Conservation (phyloP, 1,140 invertebrate genomes). For the Caligus rogercresseyi region DNA sequence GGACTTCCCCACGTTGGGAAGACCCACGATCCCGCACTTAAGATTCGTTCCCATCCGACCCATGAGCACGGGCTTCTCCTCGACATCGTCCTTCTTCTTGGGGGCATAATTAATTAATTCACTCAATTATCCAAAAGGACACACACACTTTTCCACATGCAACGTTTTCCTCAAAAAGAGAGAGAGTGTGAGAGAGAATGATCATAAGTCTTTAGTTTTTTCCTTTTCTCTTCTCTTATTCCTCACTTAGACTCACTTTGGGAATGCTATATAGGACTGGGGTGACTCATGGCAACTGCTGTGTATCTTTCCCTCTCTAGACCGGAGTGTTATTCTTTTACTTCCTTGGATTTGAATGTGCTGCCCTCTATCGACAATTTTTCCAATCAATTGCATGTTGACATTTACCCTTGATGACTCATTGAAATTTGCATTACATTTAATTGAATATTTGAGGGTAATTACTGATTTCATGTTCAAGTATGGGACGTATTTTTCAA, state of each 20-base stretch:
- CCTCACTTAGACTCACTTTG: background rate
- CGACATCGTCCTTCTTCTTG: slow-evolving; percentile 62
- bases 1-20: slow-evolving; percentile 95
- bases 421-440: no score
- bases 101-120: slow-evolving; percentile 2
- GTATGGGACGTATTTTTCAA: no score
- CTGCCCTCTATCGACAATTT: no score
- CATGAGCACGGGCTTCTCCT: slow-evolving; percentile 68
- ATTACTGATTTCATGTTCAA: no score
- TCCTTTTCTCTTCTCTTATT: background rate
- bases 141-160: background rate
- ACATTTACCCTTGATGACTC: no score
- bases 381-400: no score
- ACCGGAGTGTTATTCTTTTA: background rate
- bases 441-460: no score
- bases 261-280: background rate
- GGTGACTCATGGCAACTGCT: background rate
- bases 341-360: no score
- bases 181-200: no score
- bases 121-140: background rate
- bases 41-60: slow-evolving; percentile 93
- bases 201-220: background rate
- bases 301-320: background rate
- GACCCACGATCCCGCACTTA: slow-evolving; percentile 82
- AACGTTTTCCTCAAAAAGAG: background rate